These are phyloP conservation scores for Tachuris rubrigastra DNA, from an alignment of 2,113 vertebrate genomes.

Conservation along the genomic window DNA sequence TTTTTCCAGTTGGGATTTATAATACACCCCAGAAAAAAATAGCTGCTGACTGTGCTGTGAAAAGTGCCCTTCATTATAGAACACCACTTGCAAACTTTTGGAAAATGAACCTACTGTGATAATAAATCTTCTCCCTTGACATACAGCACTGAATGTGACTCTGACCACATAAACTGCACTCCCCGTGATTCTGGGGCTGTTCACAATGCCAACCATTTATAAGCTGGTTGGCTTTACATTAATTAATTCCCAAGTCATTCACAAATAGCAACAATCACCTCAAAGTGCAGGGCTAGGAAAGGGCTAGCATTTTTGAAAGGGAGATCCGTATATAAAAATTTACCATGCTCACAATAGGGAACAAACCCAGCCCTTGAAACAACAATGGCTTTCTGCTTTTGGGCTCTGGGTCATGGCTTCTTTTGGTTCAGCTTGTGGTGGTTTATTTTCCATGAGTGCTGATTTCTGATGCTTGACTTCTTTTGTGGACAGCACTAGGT, in stretches of 20 bases:
- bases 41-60: slow-evolving; percentile 14
- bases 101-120: slow-evolving; percentile 31
- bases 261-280: slow-evolving; percentile 73
- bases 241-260: slow-evolving; percentile 77
- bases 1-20: background rate
- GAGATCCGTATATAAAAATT: slow-evolving; percentile 66
- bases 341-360: slow-evolving; percentile 45
- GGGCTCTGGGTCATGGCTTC: fast-evolving
- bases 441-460: background rate
- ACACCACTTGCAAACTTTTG: slow-evolving; percentile 20
- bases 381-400: slow-evolving; percentile 1
- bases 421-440: background rate
- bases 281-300: slow-evolving; percentile 54
- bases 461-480: background rate
- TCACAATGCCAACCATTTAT: slow-evolving; percentile 77
- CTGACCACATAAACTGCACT: slow-evolving; percentile 68
- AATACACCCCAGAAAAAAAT: background rate
- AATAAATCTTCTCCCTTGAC: slow-evolving; percentile 68
- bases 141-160: slow-evolving; percentile 31
- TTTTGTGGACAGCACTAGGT: background rate
- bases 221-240: slow-evolving; percentile 72
- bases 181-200: slow-evolving; percentile 27
- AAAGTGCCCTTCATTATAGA: slow-evolving; percentile 37
- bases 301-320: slow-evolving; percentile 68
- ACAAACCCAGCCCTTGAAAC: background rate